Conservation (phyloP, 53 echinoderm and acorn worm genomes). For the Henricia sp. region DNA sequence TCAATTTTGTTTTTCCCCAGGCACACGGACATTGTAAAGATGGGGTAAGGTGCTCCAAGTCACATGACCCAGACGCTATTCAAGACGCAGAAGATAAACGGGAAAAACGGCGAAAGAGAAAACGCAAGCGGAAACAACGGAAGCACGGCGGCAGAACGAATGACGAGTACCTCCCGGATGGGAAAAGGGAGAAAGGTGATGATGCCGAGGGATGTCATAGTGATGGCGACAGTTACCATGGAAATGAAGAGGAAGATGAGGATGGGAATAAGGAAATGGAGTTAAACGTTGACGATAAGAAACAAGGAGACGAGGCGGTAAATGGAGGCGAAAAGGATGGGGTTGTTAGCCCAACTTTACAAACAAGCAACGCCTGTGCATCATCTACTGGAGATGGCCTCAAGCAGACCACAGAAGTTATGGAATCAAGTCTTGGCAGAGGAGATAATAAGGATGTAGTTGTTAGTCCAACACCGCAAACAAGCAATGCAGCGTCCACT, state of each 20-base stretch:
- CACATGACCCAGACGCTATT: slow-evolving; percentile 90
- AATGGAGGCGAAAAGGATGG: neutral
- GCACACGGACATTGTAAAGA: slow-evolving; percentile 80
- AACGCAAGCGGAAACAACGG: slow-evolving; percentile 71
- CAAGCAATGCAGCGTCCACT: too few relatives aligned
- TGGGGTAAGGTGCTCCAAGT: slow-evolving; percentile 73
- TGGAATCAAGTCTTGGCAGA: too few relatives aligned
- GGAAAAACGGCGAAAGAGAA: slow-evolving; percentile 69
- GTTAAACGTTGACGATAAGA: neutral
- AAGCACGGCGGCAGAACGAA: slow-evolving; percentile 43
- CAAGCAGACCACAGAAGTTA: too few relatives aligned
- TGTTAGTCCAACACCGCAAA: too few relatives aligned
- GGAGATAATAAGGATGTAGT: neutral
- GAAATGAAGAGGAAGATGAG: slow-evolving; percentile 6
- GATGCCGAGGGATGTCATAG: slow-evolving; percentile 31
- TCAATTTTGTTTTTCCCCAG: slow-evolving; percentile 48
- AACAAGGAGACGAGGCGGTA: neutral
- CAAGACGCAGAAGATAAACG: slow-evolving; percentile 74
- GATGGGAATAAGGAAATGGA: slow-evolving; percentile 13
- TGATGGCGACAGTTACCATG: slow-evolving; percentile 25
- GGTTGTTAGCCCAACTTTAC: too few relatives aligned
- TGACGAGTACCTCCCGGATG: neutral
- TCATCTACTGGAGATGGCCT: too few relatives aligned
- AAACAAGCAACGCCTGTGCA: too few relatives aligned
- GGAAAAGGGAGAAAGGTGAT: neutral